These are phyloP conservation scores for Atethmia centrago DNA, from an alignment of 2,888 invertebrate species.

Conservation along the genomic window DNA sequence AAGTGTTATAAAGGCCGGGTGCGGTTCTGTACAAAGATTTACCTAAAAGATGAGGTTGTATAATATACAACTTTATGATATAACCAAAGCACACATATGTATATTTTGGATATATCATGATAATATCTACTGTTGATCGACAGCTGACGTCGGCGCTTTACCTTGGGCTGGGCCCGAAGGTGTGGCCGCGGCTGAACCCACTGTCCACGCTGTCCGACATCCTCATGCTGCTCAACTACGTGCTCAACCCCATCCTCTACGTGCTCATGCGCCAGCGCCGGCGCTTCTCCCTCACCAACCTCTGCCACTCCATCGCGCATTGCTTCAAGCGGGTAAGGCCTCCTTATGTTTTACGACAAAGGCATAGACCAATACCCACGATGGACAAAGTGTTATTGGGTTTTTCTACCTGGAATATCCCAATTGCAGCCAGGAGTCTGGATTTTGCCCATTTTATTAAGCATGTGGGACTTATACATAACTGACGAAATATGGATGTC, in stretches of 20 bases:
- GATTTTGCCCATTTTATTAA: not conserved
- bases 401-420: not conserved
- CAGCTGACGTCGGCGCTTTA: constrained; percentile 89
- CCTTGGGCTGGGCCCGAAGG: constrained; percentile 82
- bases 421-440: not conserved
- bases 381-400: not conserved
- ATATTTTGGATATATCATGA: not conserved
- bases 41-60: not conserved
- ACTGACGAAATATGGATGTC: no score
- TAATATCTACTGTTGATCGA: not conserved
- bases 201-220: constrained; percentile 92
- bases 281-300: constrained; percentile 69
- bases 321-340: constrained; percentile 83
- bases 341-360: not conserved
- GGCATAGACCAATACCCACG: no score
- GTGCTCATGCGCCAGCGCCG: constrained; percentile 92
- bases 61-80: no score
- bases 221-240: constrained; percentile 95
- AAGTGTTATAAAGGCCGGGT: not conserved
- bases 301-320: constrained; percentile 79
- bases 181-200: constrained; percentile 76
- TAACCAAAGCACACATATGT: no score
- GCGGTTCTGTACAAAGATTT: not conserved
- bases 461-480: not conserved
- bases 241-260: constrained; percentile 95